Base-by-base conservation (phyloP, 2,888 invertebrate species). In the Aradus depressus region DNA sequence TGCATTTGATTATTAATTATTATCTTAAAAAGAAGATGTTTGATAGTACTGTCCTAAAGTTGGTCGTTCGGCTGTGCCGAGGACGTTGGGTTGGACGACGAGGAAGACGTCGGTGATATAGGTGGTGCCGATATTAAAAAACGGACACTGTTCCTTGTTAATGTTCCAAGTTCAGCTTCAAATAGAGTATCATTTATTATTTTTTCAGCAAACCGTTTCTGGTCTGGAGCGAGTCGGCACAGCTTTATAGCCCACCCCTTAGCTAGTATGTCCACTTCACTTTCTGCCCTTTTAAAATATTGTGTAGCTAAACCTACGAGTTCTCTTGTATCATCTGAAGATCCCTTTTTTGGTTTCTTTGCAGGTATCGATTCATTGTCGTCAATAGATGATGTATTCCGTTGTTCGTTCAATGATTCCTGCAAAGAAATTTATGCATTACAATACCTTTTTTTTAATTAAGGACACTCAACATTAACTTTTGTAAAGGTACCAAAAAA, bases 401-500 rank as follows among this genome's bases (percentile, higher is more conserved):
- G n/a, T n/a, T n/a, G n/a, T n/a, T n/a, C n/a, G n/a, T n/a, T n/a
- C n/a, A n/a, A n/a, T n/a, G n/a, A n/a, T n/a, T n/a, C n/a, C n/a
- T n/a, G n/a, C n/a, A n/a, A n/a, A 37, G 1, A 18, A 18, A 37
- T 21, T 19, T 8, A 16, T 34, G 19, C 18, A 35, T 3, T 14
- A 35, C 12, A 34, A 34, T 16, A 16, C 2, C 3, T 16, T 16
- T 34, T 3, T 2, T 16, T 16, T 34, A 34, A 34, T 34, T 4
- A 34, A 2, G 2, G 4, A 4, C 14, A 34, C 14, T 16, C 14
- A 8, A 16, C 1, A 16, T 34, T 4, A 34, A 10, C 34, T 34
- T 34, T n/a, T n/a, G n/a, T n/a, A n/a, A n/a, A 55, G 52, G 37
- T 55, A 39, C 45, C 52, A 19, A 44, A 34, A 45, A 50, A 50